phyloP scores from a whole-genome alignment of 2,113 vertebrate genomes.

The Neolamprologus cancellatus region DNA sequence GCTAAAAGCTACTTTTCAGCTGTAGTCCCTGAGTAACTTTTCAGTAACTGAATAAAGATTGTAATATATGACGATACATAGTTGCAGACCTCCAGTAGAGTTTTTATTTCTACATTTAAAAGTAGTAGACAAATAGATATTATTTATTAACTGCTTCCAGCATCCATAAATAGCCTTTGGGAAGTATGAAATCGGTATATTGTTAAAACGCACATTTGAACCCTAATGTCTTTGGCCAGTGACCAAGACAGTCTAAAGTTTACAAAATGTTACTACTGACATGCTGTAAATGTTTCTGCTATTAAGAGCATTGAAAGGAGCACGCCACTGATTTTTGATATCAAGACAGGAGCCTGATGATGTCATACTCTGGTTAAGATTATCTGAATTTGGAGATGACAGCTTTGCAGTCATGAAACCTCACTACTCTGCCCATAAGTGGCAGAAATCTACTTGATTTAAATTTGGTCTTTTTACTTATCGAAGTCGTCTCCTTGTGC shows the following conservation, averaged over 20 bases:
- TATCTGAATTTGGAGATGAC: background rate
- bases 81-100: background rate
- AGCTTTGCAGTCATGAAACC: background rate
- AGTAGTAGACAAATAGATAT: background rate
- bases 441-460: background rate
- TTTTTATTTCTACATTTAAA: constrained; percentile 1
- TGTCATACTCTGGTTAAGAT: background rate
- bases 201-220: background rate
- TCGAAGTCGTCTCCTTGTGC: background rate
- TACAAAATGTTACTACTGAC: background rate
- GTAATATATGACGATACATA: background rate
- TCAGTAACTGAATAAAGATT: background rate
- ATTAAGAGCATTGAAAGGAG: background rate
- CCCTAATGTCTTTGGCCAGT: background rate
- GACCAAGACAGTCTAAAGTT: background rate
- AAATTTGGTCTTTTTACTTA: background rate
- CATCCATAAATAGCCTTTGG: background rate
- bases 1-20: background rate
- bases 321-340: background rate
- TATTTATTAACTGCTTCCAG: constrained; percentile 17
- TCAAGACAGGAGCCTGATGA: background rate
- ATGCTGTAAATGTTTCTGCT: background rate
- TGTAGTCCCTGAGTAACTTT: background rate
- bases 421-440: background rate
- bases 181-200: background rate